Evolutionary conservation across 2,888 invertebrate genomes (phyloP).

Genomic region (Linnaemya tessellans): DNA sequence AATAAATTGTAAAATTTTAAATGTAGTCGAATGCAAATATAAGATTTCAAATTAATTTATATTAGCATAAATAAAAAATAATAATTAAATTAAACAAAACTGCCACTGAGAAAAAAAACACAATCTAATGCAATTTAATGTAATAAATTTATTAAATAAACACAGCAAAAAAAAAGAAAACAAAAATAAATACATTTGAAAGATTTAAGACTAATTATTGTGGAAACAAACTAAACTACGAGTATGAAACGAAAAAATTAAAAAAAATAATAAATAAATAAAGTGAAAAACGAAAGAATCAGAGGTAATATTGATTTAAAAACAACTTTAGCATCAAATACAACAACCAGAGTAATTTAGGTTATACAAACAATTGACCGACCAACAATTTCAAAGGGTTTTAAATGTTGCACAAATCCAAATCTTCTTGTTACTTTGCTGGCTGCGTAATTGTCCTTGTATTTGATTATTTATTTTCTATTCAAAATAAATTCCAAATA

Average conservation of each 20-base stretch:
- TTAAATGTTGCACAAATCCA: constrained; percentile 45
- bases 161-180: constrained; percentile 45
- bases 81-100: constrained; percentile 32
- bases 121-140: constrained; percentile 39
- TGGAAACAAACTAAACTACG: constrained; percentile 21
- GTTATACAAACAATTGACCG: constrained; percentile 51
- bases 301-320: constrained; percentile 37
- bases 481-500: constrained; percentile 22
- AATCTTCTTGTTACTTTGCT: not conserved
- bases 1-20: constrained; percentile 59
- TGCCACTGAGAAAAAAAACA: constrained; percentile 23
- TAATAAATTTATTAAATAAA: constrained; percentile 24
- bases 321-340: constrained; percentile 16
- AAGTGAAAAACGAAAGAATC: not conserved
- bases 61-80: constrained; percentile 46
- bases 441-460: not conserved
- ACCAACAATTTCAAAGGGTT: constrained; percentile 42
- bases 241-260: constrained; percentile 6
- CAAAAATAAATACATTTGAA: constrained; percentile 64
- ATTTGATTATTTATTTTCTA: constrained; percentile 21
- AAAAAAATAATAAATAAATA: not conserved
- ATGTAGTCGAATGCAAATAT: constrained; percentile 52
- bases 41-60: constrained; percentile 43
- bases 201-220: constrained; percentile 62
- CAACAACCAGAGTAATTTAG: constrained; percentile 32